Evolutionary conservation across 2,113 vertebrate species (phyloP).

Genomic region (Saguinus midas): DNA sequence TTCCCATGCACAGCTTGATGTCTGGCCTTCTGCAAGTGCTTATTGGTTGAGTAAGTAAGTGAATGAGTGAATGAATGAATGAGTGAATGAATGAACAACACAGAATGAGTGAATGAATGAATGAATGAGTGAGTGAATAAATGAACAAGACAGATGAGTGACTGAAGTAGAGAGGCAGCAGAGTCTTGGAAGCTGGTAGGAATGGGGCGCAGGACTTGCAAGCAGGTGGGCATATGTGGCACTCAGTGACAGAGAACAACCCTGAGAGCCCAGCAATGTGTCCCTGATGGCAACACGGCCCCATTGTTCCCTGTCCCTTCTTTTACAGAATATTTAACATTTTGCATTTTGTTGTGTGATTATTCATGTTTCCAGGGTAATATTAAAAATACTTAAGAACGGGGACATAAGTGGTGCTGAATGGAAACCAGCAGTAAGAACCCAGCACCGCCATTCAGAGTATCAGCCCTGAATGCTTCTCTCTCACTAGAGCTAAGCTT

Average conservation of each 20-base stretch:
- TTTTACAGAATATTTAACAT: not conserved
- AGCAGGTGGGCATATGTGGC: not conserved
- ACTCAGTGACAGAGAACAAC: fast-evolving
- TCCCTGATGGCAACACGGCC: not conserved
- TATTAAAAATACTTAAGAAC: not conserved
- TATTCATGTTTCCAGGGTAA: not conserved
- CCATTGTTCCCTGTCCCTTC: not conserved
- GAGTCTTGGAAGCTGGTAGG: not conserved
- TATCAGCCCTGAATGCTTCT: not conserved
- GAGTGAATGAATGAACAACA: not conserved
- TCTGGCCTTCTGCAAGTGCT: not conserved
- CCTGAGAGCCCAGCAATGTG: not conserved
- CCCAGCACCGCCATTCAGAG: not conserved
- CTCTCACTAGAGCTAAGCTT: not conserved
- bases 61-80: not conserved
- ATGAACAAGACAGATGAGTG: not conserved
- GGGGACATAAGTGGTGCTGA: fast-evolving
- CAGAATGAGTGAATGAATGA: not conserved
- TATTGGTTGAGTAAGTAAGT: not conserved
- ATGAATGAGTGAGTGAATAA: not conserved
- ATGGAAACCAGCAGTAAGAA: not conserved
- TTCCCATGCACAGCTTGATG: fast-evolving
- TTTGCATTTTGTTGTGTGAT: not conserved
- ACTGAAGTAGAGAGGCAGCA: not conserved
- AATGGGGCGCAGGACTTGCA: not conserved